Evolutionary conservation across 2,888 invertebrate genomes (phyloP).

Genomic region (Blera fallax): DNA sequence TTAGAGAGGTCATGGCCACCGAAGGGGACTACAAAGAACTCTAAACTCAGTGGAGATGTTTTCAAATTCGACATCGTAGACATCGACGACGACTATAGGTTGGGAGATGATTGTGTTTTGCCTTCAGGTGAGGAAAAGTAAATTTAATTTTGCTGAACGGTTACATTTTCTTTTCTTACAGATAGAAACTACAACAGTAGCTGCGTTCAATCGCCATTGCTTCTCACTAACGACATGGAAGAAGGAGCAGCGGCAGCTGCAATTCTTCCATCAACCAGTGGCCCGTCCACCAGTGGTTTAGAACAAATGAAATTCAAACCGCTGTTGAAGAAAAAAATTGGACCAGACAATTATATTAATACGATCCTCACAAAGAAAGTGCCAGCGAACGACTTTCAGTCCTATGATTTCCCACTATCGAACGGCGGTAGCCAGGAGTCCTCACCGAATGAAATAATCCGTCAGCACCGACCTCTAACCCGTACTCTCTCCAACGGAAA

Average conservation of each 20-base stretch:
- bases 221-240: constrained; percentile 71
- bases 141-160: background rate
- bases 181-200: constrained; percentile 74
- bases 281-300: constrained; percentile 69
- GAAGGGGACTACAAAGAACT: constrained; percentile 82
- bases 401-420: constrained; percentile 80
- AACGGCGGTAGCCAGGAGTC: constrained; percentile 67
- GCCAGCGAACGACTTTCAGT: constrained; percentile 78
- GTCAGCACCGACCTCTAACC: constrained; percentile 87
- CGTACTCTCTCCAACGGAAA: constrained; percentile 86
- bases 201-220: constrained; percentile 77
- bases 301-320: constrained; percentile 83
- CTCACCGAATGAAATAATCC: constrained; percentile 74
- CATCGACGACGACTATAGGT: constrained; percentile 85
- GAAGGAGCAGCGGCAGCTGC: constrained; percentile 55
- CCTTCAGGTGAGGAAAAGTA: constrained; percentile 6
- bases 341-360: constrained; percentile 88
- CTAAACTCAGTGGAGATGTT: constrained; percentile 87
- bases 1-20: constrained; percentile 89
- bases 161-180: background rate
- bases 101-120: constrained; percentile 81
- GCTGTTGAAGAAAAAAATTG: constrained; percentile 86
- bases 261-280: constrained; percentile 51
- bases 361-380: constrained; percentile 82
- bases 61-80: constrained; percentile 93